A percentile compares a stretch with the other conserved stretches of the same genome.
These are phyloP conservation scores for Eptesicus fuscus DNA, from an alignment of 2,113 vertebrate genomes.

Conservation along the genomic window DNA sequence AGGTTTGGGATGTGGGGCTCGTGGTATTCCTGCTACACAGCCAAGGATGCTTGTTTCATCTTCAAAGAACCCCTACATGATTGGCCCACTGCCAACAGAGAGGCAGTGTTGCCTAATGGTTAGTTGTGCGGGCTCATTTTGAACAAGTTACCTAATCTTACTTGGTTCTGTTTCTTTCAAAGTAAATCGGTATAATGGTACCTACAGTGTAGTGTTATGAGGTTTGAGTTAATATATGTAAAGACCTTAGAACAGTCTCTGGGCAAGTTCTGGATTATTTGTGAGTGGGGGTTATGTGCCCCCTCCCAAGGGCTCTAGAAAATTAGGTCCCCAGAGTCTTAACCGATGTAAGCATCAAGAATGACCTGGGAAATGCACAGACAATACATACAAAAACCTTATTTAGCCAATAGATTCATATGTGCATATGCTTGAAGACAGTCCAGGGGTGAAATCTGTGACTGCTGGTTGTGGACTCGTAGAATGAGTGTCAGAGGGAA, in stretches of 20 bases:
- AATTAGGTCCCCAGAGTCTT: background rate
- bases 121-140: background rate
- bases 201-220: background rate
- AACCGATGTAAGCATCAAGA: background rate
- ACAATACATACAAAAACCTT: background rate
- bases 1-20: background rate
- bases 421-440: background rate
- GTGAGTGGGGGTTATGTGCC: background rate
- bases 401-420: background rate
- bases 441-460: background rate
- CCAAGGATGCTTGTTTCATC: background rate
- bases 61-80: background rate
- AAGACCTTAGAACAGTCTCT: background rate
- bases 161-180: background rate
- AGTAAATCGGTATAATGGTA: background rate
- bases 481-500: background rate
- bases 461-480: background rate
- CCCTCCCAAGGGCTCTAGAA: background rate
- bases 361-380: background rate
- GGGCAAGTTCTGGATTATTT: constrained; percentile 9
- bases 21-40: background rate
- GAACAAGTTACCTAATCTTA: background rate
- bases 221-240: background rate
- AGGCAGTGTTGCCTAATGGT: background rate
- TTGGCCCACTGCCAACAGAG: background rate